Evolutionary conservation across 30 jellyfish, hydroid and myxozoan species (phyloP).

Genomic region (Turritopsis rubra): DNA sequence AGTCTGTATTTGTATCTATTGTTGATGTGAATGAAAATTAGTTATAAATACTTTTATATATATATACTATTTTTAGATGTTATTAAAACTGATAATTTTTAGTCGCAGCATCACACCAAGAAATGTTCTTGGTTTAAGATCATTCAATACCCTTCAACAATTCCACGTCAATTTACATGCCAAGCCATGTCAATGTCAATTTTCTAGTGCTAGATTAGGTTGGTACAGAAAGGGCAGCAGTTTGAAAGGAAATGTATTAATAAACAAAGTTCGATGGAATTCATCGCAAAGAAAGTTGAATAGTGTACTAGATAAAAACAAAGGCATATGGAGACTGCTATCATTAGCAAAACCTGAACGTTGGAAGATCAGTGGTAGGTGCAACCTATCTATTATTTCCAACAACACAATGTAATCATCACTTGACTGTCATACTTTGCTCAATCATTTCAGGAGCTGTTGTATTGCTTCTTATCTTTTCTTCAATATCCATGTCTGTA

Average conservation of each 20-base stretch:
- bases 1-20: too few relatives aligned
- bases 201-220: neutral
- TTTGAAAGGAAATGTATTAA: neutral
- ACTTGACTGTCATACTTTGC: neutral
- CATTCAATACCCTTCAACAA: neutral
- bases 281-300: neutral
- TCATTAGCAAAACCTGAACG: slow-evolving; percentile 46
- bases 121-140: neutral
- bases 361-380: slow-evolving; percentile 48
- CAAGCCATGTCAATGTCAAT: neutral
- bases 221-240: neutral
- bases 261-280: neutral
- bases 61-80: neutral
- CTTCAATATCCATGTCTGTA: slow-evolving; percentile 90
- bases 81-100: too few relatives aligned
- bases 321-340: slow-evolving; percentile 25
- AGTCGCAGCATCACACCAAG: neutral
- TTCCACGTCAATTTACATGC: neutral
- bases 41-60: too few relatives aligned
- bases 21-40: too few relatives aligned
- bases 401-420: neutral
- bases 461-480: slow-evolving; percentile 59
- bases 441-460: slow-evolving; percentile 60
- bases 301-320: neutral
- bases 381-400: neutral